These are phyloP conservation scores for Drosophila kambysellisi DNA, from an alignment of 2,888 invertebrate genomes.

Conservation along the genomic window DNA sequence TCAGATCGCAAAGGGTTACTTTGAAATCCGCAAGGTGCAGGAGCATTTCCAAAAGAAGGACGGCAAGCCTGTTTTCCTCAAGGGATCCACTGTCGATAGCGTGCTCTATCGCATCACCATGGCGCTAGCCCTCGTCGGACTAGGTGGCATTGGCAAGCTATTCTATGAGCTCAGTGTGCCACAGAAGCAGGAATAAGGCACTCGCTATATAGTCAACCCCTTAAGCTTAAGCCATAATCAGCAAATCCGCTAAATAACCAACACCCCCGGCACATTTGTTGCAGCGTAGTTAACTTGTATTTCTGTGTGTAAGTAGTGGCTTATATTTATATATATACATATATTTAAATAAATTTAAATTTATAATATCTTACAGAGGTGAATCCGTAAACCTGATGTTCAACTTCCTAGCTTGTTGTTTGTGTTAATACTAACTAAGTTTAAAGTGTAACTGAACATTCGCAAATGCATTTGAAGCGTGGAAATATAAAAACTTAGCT, in stretches of 20 bases:
- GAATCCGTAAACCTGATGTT: conserved; percentile 34
- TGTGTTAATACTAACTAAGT: conserved; percentile 52
- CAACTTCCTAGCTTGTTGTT: conserved; percentile 41
- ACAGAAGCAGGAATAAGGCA: conserved; percentile 59
- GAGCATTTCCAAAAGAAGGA: conserved; percentile 85
- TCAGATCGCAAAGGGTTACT: conserved; percentile 81
- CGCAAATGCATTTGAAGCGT: conserved; percentile 79
- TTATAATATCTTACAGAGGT: conserved; percentile 46
- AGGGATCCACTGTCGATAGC: conserved; percentile 86
- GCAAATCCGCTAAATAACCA: conserved; percentile 46
- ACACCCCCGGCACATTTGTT: conserved; percentile 41
- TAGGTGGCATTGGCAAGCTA: conserved; percentile 82
- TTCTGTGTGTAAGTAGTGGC: conserved; percentile 69
- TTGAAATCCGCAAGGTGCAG: conserved; percentile 79
- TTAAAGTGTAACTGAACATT: conserved; percentile 61
- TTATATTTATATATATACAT: background rate
- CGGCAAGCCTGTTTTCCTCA: conserved; percentile 86
- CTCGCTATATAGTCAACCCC: conserved; percentile 35
- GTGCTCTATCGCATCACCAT: conserved; percentile 85
- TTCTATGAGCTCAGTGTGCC: conserved; percentile 82
- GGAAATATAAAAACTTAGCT: conserved; percentile 79
- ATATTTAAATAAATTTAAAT: too few species aligned
- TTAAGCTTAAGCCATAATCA: conserved; percentile 58
- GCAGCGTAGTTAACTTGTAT: conserved; percentile 69
- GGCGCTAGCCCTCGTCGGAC: conserved; percentile 82